phyloP scores from a whole-genome alignment of 2,113 vertebrate genomes.

The Hystrix cristata region DNA sequence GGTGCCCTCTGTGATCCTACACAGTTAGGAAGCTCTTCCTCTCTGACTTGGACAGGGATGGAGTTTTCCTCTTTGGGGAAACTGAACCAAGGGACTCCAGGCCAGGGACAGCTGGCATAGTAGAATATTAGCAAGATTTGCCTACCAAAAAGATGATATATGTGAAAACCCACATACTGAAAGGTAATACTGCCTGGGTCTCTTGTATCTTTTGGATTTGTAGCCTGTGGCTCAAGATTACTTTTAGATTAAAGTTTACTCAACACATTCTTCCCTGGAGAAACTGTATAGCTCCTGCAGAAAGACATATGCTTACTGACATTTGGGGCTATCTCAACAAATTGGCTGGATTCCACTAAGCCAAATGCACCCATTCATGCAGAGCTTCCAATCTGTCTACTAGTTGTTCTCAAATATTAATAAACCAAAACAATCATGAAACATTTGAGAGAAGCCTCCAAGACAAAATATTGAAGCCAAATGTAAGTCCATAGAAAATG shows the following conservation, averaged over 20 bases:
- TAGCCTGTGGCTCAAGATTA: background rate
- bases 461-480: background rate
- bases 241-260: background rate
- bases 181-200: background rate
- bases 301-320: slow-evolving; percentile 15
- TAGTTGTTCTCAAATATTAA: slow-evolving; percentile 19
- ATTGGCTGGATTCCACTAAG: slow-evolving; percentile 15
- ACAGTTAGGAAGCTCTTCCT: background rate
- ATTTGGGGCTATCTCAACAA: background rate
- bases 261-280: background rate
- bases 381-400: background rate
- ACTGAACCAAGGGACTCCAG: background rate
- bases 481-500: background rate
- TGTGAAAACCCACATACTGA: background rate
- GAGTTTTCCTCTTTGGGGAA: background rate
- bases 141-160: background rate
- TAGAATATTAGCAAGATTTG: background rate
- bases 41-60: background rate
- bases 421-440: slow-evolving; percentile 1
- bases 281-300: background rate
- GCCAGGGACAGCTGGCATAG: background rate
- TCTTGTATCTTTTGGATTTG: background rate
- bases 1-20: background rate
- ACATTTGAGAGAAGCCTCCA: background rate
- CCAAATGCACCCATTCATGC: background rate